phyloP scores from a whole-genome alignment of 2,113 vertebrate genomes.

The Semicossyphus pulcher region DNA sequence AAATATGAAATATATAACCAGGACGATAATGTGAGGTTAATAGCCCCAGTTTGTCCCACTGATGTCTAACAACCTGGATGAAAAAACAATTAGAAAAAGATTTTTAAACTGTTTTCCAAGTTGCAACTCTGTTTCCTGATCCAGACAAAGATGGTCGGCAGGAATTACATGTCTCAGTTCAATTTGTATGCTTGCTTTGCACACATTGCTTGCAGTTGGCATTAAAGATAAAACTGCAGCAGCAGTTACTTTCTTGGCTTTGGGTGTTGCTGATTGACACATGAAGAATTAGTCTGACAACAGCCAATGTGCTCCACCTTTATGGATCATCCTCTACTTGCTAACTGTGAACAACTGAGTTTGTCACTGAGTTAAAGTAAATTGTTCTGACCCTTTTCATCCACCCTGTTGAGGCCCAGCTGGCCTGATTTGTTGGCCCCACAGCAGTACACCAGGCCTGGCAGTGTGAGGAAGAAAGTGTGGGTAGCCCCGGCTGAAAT shows the following conservation, averaged over 20 bases:
- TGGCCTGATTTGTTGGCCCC: slow-evolving; percentile 94
- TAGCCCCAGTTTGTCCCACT: no score
- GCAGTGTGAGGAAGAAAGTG: slow-evolving; percentile 89
- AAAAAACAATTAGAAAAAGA: no score
- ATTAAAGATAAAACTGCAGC: neutral
- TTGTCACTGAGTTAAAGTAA: no score
- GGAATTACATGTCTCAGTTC: neutral
- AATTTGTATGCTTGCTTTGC: no score
- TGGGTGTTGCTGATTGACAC: neutral
- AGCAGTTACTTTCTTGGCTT: neutral
- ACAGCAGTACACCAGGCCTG: slow-evolving; percentile 94
- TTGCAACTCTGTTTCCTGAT: no score
- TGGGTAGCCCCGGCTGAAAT: slow-evolving; percentile 91
- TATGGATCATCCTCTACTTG: no score
- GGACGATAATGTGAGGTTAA: no score
- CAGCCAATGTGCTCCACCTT: neutral
- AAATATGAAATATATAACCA: no score
- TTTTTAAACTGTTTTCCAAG: no score
- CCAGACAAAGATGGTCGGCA: no score
- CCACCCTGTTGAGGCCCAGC: slow-evolving; percentile 90
- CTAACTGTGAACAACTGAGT: neutral
- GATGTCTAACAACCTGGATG: no score
- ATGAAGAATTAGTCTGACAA: neutral
- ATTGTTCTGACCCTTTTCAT: slow-evolving; percentile 88
- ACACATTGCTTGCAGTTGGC: neutral